Evolutionary conservation across 1,140 invertebrate species (phyloP), one percentile per base, ranked within the genome.

Genomic region (Drosophila ananassae): DNA sequence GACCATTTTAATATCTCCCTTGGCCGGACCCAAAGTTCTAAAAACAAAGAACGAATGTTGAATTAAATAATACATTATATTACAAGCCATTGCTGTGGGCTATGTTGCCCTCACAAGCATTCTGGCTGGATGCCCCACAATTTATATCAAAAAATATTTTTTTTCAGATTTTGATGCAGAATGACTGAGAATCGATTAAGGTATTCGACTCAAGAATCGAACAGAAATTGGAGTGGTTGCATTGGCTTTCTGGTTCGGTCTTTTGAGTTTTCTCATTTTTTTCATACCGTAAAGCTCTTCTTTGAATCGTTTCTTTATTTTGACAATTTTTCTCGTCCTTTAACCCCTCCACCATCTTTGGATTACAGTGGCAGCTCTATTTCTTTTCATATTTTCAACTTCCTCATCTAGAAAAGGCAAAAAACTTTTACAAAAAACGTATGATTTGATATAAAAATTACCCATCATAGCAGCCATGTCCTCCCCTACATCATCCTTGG

Each of bases 1-100:
- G 9, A 90, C 71, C 75, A 89, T 77, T 81, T 91, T 91, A 4
- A 97, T 94, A 81, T 98, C 97, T 47, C 95, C 91, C 21, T 92
- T 72, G 10, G 90, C 77, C 17, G 92, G 81, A 8, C 93, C 89
- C 9, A 95, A 94, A 77, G 97, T 94, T 54, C 93, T 93, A 17
- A 25, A 67, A 67, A 51, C 28, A 17, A 39, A 10, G 22, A 12
- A 24, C 12, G 4, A 1, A 37, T 13, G 17, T 22, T n/a, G 7
- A 12, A 1, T 30, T 13, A 7, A 10, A 44, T 3, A 17, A 12
- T 44, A 44, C n/a, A 1, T 12, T 4, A 21, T 1, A 17, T 17
- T 17, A 1, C 17, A 17, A 17, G 1, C 17, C 17, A 17, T 17
- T 1, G 17, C 17, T 17, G 17, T 17, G 17, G 17, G 17, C 17